Conservation (phyloP, 64 coral and sea anemone genomes). For the Actinia tenebrosa region DNA sequence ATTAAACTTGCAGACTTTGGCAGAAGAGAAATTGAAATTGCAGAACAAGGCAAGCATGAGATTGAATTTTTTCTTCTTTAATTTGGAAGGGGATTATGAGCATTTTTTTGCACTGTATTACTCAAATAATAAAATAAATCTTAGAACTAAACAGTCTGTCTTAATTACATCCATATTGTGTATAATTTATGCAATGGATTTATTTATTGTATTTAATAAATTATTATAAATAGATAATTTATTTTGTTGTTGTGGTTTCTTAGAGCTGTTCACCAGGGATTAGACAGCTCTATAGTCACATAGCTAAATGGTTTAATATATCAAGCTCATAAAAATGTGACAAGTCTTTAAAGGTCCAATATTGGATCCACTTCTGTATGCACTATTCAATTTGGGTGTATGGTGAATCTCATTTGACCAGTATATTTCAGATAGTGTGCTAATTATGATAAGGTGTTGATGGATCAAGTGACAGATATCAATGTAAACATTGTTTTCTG, state of each 20-base stretch:
- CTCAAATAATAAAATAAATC: background rate
- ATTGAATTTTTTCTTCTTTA: slow-evolving; percentile 45
- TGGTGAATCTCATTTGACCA: no score
- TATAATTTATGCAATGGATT: background rate
- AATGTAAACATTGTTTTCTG: no score
- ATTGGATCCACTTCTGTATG: no score
- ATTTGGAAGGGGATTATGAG: background rate
- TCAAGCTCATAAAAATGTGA: no score
- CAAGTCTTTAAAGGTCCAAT: no score
- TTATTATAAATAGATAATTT: background rate
- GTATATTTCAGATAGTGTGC: no score
- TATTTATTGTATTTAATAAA: background rate
- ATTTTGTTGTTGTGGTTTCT: background rate
- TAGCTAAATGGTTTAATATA: no score
- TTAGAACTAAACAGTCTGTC: background rate
- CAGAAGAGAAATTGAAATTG: slow-evolving; percentile 99
- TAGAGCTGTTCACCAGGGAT: no score
- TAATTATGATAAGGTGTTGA: no score
- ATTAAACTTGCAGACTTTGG: slow-evolving; percentile 99
- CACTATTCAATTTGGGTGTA: no score
- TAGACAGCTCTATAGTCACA: no score
- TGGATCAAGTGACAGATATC: no score
- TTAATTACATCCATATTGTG: background rate
- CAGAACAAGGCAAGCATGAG: slow-evolving; percentile 99
- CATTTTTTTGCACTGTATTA: background rate